Evolutionary conservation across 2,888 invertebrate genomes (phyloP), one percentile per base, ranked within the genome.

Genomic region (Antheraea yamamai): DNA sequence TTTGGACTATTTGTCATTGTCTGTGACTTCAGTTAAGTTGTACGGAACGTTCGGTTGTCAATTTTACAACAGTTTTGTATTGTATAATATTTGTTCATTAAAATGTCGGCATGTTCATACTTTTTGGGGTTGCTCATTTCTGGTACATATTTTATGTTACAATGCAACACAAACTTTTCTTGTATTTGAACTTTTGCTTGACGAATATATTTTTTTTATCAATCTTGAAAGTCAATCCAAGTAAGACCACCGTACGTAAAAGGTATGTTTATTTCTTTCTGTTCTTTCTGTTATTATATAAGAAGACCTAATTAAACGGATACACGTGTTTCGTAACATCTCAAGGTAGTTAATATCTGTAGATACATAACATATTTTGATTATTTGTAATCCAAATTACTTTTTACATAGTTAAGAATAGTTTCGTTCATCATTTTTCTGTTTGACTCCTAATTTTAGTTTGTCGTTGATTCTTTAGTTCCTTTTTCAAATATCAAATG

Each of bases 1-100:
- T 68, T 78, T 73, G 64, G 77, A 58, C 77, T 79, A 77, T 77
- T 70, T 75, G 75, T 79, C 68, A 77, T 79, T 80, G 75, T 80
- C 61, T 68, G 55, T n/a, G 23, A 35, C 79, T 81, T 85, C 82
- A 78, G 81, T 82, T 78, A 76, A 81, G 61, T 51, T 72, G 81
- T 82, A 78, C 78, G 78, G 77, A 76, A 75, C 70, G 76, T 76
- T 76, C 76, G 75, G 47, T 51, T 52, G 74, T 71, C 64, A 18
- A 16, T 66, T 66, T 14, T 66, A 66, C 30, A 30, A 66, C 6
- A 0, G 61, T 61, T 1, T 30, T 66, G 30, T 30, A 12, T 23
- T 30, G 64, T 26, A 66, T 64, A 26, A 64, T 12, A 64, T 30
- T 66, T 66, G 30, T 66, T 66, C 26, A 66, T 26, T 66, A 4